These are phyloP conservation scores for Ictalurus punctatus DNA, from an alignment of 2,113 vertebrate genomes.

Conservation along the genomic window DNA sequence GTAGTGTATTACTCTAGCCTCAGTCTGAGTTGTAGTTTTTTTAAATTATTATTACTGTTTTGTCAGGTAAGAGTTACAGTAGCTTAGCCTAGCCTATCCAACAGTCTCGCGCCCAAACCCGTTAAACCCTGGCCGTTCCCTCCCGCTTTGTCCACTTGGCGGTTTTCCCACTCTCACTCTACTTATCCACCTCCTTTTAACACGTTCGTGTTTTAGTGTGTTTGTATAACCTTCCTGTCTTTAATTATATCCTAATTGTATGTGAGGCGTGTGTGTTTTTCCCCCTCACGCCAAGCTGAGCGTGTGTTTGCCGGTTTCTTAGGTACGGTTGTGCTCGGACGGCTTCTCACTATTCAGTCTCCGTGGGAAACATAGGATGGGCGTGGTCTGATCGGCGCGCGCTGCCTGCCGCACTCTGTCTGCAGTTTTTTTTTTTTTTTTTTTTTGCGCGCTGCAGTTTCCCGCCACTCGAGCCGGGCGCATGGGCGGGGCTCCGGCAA, in stretches of 20 bases:
- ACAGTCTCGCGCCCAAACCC: conserved; percentile 30
- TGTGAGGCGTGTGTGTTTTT: conserved; percentile 22
- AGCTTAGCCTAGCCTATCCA: background rate
- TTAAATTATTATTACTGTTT: background rate
- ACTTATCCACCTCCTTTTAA: background rate
- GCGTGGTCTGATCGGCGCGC: conserved; percentile 40
- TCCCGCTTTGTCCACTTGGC: background rate
- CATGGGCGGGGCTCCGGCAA: conserved; percentile 46
- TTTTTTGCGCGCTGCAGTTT: conserved; percentile 53
- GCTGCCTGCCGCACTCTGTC: conserved; percentile 31
- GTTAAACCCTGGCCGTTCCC: conserved; percentile 11
- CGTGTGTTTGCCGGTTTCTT: conserved; percentile 42
- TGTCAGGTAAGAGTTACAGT: background rate
- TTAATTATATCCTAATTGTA: background rate
- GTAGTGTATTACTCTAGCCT: background rate
- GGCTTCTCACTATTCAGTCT: conserved; percentile 26
- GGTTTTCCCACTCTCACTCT: conserved; percentile 12
- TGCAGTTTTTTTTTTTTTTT: conserved; percentile 3
- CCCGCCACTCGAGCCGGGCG: conserved; percentile 53
- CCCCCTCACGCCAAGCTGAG: conserved; percentile 6
- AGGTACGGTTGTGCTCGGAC: conserved; percentile 23
- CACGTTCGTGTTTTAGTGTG: conserved; percentile 13
- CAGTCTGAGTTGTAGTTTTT: background rate
- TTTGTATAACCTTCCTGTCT: conserved; percentile 4
- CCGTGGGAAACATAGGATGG: conserved; percentile 39